These are phyloP conservation scores for Bombycilla garrulus DNA, from an alignment of 2,113 vertebrate genomes.

Conservation along the genomic window DNA sequence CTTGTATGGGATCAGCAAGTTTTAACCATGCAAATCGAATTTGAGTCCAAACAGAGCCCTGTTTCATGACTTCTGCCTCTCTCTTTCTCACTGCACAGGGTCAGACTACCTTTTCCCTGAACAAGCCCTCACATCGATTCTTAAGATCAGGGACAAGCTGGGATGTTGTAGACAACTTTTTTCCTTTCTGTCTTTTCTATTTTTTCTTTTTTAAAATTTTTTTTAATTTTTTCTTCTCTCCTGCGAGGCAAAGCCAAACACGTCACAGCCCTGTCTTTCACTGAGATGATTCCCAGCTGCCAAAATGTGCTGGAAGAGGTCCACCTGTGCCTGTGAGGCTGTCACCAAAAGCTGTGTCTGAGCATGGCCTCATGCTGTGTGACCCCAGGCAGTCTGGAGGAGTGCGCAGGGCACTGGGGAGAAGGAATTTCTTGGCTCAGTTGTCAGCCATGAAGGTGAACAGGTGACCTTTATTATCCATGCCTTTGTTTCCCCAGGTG, in stretches of 20 bases:
- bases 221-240: neutral
- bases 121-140: neutral
- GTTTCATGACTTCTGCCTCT: slow-evolving; percentile 19
- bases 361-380: neutral
- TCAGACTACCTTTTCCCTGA: neutral
- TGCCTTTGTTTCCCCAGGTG: neutral
- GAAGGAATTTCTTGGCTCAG: neutral
- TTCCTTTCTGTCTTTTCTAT: neutral
- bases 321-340: neutral
- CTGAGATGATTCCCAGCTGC: neutral
- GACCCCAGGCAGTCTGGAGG: neutral
- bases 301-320: neutral
- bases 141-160: neutral
- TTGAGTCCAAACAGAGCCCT: slow-evolving; percentile 23
- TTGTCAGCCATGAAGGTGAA: neutral
- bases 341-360: neutral
- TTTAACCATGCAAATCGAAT: slow-evolving; percentile 36
- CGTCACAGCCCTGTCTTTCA: neutral
- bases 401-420: neutral
- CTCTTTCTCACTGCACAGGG: neutral
- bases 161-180: neutral
- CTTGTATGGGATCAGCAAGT: slow-evolving; percentile 38
- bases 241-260: neutral
- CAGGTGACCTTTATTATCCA: neutral
- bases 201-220: too few relatives aligned